Base-by-base conservation (phyloP, 2,888 invertebrate genomes). In the Coenonympha glycerion region DNA sequence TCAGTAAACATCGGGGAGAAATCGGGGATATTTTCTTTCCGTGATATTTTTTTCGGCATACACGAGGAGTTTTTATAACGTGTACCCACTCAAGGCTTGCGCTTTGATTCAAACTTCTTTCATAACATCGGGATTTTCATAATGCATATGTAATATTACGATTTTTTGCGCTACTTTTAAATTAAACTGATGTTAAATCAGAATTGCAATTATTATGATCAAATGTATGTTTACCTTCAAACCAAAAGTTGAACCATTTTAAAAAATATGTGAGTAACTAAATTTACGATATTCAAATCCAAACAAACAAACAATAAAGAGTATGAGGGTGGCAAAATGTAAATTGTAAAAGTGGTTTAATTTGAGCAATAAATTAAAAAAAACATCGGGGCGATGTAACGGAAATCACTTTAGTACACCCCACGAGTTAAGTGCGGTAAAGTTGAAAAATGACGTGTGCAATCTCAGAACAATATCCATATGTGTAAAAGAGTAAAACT, bases 1-100 rank as follows among this genome's bases (percentile, higher is more conserved):
- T 71, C 66, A 73, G 79, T 77, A 87, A 87, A 87, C 83, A 87
- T 77, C 68, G 76, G 82, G 82, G 83, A 78, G 69, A 73, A 81
- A 76, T 77, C 79, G 72, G 64, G 67, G 77, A 80, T 82, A 79
- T 84, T 79, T 78, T 77, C 77, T 77, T 74, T 69, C 71, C 68
- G 67, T 68, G 68, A 71, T 68, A 70, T 73, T 80, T 82, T 69
- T 70, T 81, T 59, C 59, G 63, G 70, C 61, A 66, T 73, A 73
- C 72, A 74, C 70, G 70, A 68, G 68, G 79, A 80, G 76, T 77
- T 81, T 77, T 50, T 45, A 41, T 42, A 47, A 50, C 18, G 21
- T 15, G 37, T 30, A 26, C 11, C 21, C 15, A 18, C 9, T 26
- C 24, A 33, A 39, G 28, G 8, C 15, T 21, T 18, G n/a, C 15